Conservation (phyloP, 2,888 invertebrate species). For the Nemurella pictetii region DNA sequence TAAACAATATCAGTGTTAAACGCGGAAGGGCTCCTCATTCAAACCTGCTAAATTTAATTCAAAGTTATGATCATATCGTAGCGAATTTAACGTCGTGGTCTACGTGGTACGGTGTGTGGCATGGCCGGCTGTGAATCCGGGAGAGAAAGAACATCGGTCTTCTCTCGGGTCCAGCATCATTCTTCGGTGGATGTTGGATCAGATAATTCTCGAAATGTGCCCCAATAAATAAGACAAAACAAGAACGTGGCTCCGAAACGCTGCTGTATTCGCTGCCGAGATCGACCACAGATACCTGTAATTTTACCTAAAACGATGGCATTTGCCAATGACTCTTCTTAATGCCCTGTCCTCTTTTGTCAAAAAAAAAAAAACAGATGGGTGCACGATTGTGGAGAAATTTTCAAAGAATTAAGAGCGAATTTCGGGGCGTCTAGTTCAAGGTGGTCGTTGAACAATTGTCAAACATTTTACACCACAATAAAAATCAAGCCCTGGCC, state of each 20-base stretch:
- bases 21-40: background rate
- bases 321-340: conserved; percentile 2
- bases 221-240: background rate
- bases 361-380: conserved; percentile 9
- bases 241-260: background rate
- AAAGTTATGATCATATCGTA: background rate
- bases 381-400: background rate
- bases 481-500: background rate
- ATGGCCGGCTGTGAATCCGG: background rate
- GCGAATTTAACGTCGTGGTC: background rate
- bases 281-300: background rate
- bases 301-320: conserved; percentile 2
- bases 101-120: background rate
- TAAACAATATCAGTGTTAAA: background rate
- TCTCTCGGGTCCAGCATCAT: background rate
- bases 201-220: background rate
- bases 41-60: background rate
- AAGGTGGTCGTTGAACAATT: conserved; percentile 15
- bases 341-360: background rate
- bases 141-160: background rate
- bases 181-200: background rate
- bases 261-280: background rate
- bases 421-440: background rate
- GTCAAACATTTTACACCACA: background rate
- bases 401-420: conserved; percentile 14